Evolutionary conservation across 2,888 invertebrate genomes (phyloP), one percentile per base, ranked within the genome.

Genomic region (Cerastis leucographa): DNA sequence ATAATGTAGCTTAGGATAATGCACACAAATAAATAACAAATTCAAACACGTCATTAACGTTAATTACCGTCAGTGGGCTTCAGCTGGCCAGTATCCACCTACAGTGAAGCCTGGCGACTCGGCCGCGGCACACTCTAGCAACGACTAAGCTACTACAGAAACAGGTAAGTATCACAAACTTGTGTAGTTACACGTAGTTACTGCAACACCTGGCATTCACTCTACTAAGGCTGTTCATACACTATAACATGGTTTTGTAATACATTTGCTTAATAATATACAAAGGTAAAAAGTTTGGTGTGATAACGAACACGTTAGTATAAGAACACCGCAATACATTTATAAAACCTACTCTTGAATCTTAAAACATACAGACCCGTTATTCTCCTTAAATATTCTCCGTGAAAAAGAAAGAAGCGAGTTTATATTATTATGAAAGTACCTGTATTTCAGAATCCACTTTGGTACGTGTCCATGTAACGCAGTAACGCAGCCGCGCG

Each of bases 391-490:
- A 76, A 62, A 75, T 76, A 51, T 51, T 51, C 51, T 44, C 22
- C 44, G 42, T 19, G 51, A 35, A 25, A 42, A 29, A 35, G 22
- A 54, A 62, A 62, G 17, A 78, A 35, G 12, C 19, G 6, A 65
- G 22, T 51, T 51, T 67, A 14, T 46, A 54, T 35, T 35, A 35
- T 35, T 2, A 35, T 61, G 22, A 56, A 22, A 29, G 42, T 54
- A 46, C 35, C 66, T 61, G 40, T 67, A 67, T 67, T 54, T 54
- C n/a, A 54, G 51, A 54, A n/a, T 54, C n/a, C n/a, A 54, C 11
- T 54, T 73, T 40, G 5, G 54, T 73, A 73, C 80, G 67, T 67
- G 81, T 29, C 46, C 67, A 49, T 62, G 40, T 22, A 67, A 62
- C 61, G 65, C 22, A n/a, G n/a, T n/a, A n/a, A n/a, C n/a, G 62